phyloP scores from a whole-genome alignment of 2,888 invertebrate species.

The Subacronicta megacephala region DNA sequence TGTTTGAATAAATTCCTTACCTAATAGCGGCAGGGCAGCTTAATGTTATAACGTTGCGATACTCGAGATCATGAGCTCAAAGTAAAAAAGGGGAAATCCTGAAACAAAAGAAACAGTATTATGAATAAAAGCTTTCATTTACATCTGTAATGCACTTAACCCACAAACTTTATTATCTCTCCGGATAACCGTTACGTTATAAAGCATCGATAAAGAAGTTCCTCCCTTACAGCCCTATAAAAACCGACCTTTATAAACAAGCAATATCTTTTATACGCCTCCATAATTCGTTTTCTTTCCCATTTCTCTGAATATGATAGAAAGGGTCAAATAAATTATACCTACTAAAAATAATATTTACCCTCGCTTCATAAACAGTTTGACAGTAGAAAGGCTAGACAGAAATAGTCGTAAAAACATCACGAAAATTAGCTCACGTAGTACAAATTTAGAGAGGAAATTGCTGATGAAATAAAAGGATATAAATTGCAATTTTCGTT shows the following conservation, averaged over 20 bases:
- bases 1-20: conserved; percentile 62
- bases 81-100: conserved; percentile 68
- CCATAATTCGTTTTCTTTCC: conserved; percentile 76
- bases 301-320: conserved; percentile 68
- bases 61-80: conserved; percentile 73
- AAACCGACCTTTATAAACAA: conserved; percentile 85
- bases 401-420: conserved; percentile 42
- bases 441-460: conserved; percentile 42
- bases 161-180: conserved; percentile 74
- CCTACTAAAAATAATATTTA: conserved; percentile 34
- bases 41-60: conserved; percentile 81
- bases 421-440: conserved; percentile 36
- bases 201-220: conserved; percentile 79
- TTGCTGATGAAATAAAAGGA: conserved; percentile 56
- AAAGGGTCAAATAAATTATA: conserved; percentile 47
- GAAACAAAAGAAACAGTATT: conserved; percentile 72
- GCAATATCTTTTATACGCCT: conserved; percentile 82
- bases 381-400: conserved; percentile 16
- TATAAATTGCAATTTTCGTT: conserved; percentile 61
- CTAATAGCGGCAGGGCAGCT: conserved; percentile 77
- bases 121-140: conserved; percentile 46
- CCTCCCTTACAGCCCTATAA: conserved; percentile 77
- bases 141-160: conserved; percentile 63
- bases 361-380: conserved; percentile 28
- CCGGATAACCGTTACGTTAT: conserved; percentile 78